Base-by-base conservation (phyloP, 92 coral and sea anemone genomes). In the Galaxea fascicularis region DNA sequence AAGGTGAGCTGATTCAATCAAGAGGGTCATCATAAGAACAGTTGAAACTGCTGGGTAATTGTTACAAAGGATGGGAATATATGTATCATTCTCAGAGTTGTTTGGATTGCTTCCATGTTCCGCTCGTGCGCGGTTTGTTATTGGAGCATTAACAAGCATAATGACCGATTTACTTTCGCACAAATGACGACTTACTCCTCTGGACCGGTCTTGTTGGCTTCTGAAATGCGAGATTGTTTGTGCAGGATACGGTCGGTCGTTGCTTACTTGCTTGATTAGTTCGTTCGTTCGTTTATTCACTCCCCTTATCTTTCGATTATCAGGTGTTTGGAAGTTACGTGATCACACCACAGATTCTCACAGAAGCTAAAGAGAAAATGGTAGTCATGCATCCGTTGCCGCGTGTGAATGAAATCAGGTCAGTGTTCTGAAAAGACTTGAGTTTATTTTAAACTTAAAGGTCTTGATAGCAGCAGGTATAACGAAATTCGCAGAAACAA, bases 331-430 rank as follows among this genome's bases (percentile, higher is more conserved):
- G 98, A 28, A 89, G 98, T 69, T 96, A 92, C 80, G 93, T 94
- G 17, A 90, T 96, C 41, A 94, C 99, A 9, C 96, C 99, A 2
- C 95, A 96, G 87, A 91, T 91, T 30, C 88, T 96, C 4, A 94
- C 94, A 20, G 95, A 88, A 87, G 99, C 98, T 52, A 96, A 96
- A 71, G 98, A 96, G 71, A 96, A 94, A 87, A 96, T 96, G 99
- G 98, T 96, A 0, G 99, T 96, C 0, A 96, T 96, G 99, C 99
- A 96, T 74, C 99, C 99, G 0, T 58, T 96, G 58, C 99, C 99
- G 3, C 87, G 99, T 20, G 82, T 96, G n/a, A 91, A 94, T 75
- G 99, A 96, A 83, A 92, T 96, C 74, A 95, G 98, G 98, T 95
- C 53, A 76, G 82, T 51, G n/a, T 24, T 4, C 0, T 52, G 14